Percentiles rank a stretch among this genome's conserved stretches.
Evolutionary conservation across 2,113 vertebrate genomes (phyloP).

Genomic region (Erythrolamprus reginae): DNA sequence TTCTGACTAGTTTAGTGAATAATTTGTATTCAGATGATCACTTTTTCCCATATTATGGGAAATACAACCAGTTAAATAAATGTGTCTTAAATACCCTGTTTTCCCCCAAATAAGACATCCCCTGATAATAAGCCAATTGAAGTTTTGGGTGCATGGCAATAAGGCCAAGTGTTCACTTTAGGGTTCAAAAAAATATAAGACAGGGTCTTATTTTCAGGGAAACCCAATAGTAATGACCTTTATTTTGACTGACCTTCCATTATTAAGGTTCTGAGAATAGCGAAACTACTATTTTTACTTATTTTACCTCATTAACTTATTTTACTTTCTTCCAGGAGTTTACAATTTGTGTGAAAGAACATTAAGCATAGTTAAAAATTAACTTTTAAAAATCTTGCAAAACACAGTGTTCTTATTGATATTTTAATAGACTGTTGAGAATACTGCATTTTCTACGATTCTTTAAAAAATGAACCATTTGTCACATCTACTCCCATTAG

Average conservation of each 20-base stretch:
- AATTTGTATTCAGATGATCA: not conserved
- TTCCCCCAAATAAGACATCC: too few relatives aligned
- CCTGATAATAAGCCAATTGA: too few relatives aligned
- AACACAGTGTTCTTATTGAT: not conserved
- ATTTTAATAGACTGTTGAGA: not conserved
- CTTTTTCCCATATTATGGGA: not conserved
- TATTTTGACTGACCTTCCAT: not conserved
- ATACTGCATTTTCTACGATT: not conserved
- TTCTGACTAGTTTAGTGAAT: not conserved
- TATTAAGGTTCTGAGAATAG: not conserved
- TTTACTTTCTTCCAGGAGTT: not conserved
- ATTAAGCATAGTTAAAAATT: not conserved
- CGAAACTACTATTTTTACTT: not conserved
- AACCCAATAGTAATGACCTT: not conserved
- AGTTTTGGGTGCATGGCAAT: too few relatives aligned
- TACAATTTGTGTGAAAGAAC: not conserved
- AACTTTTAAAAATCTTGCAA: not conserved
- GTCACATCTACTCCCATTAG: not conserved
- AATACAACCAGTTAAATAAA: not conserved
- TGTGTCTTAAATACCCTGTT: not conserved
- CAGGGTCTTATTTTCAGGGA: too few relatives aligned
- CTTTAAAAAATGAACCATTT: not conserved
- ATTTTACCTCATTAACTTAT: not conserved
- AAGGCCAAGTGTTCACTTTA: too few relatives aligned
- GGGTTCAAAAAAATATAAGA: too few relatives aligned